These are phyloP conservation scores for Fulmarus glacialis DNA, from an alignment of 2,113 vertebrate species.

Conservation along the genomic window DNA sequence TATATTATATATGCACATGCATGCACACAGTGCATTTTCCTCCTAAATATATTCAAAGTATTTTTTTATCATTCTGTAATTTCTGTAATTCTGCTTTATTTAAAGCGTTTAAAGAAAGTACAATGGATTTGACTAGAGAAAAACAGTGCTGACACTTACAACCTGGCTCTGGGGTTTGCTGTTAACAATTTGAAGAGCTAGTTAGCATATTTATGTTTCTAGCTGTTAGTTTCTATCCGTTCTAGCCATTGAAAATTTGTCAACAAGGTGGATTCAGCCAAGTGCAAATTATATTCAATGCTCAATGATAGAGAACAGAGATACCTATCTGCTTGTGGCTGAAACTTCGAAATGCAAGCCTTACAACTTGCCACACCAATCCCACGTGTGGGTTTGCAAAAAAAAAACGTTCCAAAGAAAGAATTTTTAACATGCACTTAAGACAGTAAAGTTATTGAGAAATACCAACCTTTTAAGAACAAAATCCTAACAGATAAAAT, in stretches of 20 bases:
- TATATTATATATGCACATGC: background rate
- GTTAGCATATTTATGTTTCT: background rate
- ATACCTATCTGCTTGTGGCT: background rate
- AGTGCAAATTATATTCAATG: background rate
- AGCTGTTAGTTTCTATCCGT: background rate
- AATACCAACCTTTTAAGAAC: background rate
- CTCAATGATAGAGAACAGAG: background rate
- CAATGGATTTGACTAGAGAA: background rate
- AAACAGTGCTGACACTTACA: background rate
- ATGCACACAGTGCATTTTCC: background rate
- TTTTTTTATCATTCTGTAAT: background rate
- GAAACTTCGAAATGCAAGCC: background rate
- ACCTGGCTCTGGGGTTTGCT: background rate
- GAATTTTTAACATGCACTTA: background rate
- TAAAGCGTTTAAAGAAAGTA: background rate
- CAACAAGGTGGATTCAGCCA: slow-evolving; percentile 5
- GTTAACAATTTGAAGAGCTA: background rate
- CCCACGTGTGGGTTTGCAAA: background rate
- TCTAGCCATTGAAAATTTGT: slow-evolving; percentile 21
- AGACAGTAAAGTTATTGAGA: background rate
- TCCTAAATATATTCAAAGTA: background rate
- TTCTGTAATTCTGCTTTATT: background rate
- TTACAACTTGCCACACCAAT: background rate
- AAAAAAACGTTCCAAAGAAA: background rate
- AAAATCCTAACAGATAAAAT: background rate